These are phyloP conservation scores for Slavum lentiscoides DNA, from an alignment of 2,888 invertebrate species.

Conservation along the genomic window DNA sequence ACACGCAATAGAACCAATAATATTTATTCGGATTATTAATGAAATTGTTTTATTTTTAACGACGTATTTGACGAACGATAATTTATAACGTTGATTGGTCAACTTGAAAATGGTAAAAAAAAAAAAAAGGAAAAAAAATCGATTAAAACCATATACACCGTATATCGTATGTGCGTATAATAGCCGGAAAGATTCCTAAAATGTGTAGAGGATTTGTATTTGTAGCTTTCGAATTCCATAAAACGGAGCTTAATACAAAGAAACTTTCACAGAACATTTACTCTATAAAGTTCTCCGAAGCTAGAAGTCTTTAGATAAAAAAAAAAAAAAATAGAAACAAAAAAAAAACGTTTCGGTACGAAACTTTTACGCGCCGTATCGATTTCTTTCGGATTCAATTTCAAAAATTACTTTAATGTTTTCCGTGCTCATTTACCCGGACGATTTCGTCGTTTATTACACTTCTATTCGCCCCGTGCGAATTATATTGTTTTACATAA, in stretches of 20 bases:
- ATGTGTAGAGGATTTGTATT: conserved; percentile 15
- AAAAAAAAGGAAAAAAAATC: too few relatives aligned
- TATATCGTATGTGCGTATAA: too few relatives aligned
- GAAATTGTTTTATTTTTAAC: too few relatives aligned
- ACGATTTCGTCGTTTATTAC: neutral
- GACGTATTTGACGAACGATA: too few relatives aligned
- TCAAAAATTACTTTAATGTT: conserved; percentile 15
- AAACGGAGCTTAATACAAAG: conserved; percentile 33
- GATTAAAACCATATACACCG: too few relatives aligned
- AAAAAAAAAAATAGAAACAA: neutral
- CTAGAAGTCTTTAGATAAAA: conserved; percentile 34
- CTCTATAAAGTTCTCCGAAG: conserved; percentile 12
- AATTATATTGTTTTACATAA: too few relatives aligned
- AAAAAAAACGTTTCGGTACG: conserved; percentile 3
- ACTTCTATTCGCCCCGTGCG: neutral
- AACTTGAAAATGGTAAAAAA: too few relatives aligned
- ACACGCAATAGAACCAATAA: too few relatives aligned
- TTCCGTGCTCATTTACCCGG: neutral
- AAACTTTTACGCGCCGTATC: conserved; percentile 19
- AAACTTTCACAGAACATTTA: conserved; percentile 29
- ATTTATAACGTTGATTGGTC: too few relatives aligned
- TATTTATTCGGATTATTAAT: too few relatives aligned
- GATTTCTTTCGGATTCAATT: conserved; percentile 32
- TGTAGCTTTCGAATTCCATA: conserved; percentile 30
- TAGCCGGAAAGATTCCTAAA: neutral